phyloP scores from a whole-genome alignment of 2,888 invertebrate genomes.

The Andricus quercusramuli region DNA sequence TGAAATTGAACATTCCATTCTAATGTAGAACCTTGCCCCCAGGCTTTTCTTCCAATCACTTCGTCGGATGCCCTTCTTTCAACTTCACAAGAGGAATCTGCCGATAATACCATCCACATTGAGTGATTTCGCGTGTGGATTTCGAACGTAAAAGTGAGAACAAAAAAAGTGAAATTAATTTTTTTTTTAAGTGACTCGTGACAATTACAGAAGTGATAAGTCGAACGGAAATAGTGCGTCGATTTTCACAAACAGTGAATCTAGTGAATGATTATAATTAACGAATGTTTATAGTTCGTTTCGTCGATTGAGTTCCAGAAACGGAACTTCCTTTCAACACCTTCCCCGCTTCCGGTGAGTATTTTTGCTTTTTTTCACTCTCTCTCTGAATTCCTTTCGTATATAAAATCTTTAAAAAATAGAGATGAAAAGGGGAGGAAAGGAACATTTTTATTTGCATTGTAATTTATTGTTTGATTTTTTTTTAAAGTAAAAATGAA shows the following conservation, averaged over 20 bases:
- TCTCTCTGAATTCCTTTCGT: neutral
- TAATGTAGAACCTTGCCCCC: conserved; percentile 12
- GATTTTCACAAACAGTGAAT: conserved; percentile 31
- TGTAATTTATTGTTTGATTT: neutral
- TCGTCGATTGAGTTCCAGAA: conserved; percentile 21
- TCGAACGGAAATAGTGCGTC: conserved; percentile 7
- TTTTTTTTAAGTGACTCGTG: neutral
- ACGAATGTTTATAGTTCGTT: conserved; percentile 30
- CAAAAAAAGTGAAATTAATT: neutral
- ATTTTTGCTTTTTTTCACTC: conserved; percentile 8
- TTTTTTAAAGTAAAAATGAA: neutral
- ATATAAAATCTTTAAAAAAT: neutral
- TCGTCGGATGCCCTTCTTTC: conserved; percentile 23
- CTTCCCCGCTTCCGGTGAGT: conserved; percentile 34
- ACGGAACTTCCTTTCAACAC: conserved; percentile 33
- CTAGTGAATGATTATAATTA: conserved; percentile 10
- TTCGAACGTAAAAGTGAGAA: conserved; percentile 5
- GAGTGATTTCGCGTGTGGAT: conserved; percentile 17
- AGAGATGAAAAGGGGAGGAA: neutral
- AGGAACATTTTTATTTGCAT: neutral
- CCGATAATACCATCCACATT: neutral
- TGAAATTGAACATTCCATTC: conserved; percentile 23
- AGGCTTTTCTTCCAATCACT: conserved; percentile 15
- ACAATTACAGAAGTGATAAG: conserved; percentile 3
- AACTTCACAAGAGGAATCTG: conserved; percentile 26